Conservation (phyloP, 2,797 vertebrate genomes). For the Notoglanidium macrostoma region DNA sequence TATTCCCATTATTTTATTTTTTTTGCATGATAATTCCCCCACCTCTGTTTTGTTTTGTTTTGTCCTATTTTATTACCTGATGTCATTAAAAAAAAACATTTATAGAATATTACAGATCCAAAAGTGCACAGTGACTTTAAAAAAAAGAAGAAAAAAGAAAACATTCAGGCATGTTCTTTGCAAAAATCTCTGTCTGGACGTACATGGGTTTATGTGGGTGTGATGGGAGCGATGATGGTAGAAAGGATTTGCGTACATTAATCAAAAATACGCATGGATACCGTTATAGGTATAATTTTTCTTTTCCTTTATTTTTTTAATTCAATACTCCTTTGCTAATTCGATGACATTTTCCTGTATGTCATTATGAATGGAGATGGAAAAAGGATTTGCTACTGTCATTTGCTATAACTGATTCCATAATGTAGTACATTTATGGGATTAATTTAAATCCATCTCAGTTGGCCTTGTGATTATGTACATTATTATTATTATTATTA, state of each 20-base stretch:
- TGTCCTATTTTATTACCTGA: conserved; percentile 58
- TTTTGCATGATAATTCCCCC: conserved; percentile 74
- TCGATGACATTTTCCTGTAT: conserved; percentile 36
- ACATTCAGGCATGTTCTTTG: conserved; percentile 75
- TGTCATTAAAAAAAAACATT: conserved; percentile 52
- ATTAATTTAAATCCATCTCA: conserved; percentile 39
- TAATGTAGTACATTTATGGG: conserved; percentile 19
- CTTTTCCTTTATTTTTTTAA: conserved; percentile 58
- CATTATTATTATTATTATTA: background rate
- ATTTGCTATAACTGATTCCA: conserved; percentile 21
- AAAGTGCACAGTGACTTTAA: conserved; percentile 51
- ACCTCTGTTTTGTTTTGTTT: conserved; percentile 52
- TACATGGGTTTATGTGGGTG: conserved; percentile 40
- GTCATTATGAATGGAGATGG: conserved; percentile 18
- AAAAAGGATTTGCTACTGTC: conserved; percentile 20
- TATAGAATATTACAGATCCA: conserved; percentile 54
- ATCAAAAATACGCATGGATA: conserved; percentile 83
- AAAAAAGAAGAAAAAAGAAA: conserved; percentile 51
- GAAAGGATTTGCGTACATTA: conserved; percentile 62
- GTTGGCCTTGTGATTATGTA: conserved; percentile 28
- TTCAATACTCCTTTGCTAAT: conserved; percentile 68
- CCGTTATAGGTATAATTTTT: conserved; percentile 78
- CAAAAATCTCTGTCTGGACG: conserved; percentile 60
- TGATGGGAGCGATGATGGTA: conserved; percentile 19
- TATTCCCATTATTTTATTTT: conserved; percentile 50